Base-by-base conservation (phyloP, 2,797 vertebrate genomes). In the Chaetodon trifasciatus region DNA sequence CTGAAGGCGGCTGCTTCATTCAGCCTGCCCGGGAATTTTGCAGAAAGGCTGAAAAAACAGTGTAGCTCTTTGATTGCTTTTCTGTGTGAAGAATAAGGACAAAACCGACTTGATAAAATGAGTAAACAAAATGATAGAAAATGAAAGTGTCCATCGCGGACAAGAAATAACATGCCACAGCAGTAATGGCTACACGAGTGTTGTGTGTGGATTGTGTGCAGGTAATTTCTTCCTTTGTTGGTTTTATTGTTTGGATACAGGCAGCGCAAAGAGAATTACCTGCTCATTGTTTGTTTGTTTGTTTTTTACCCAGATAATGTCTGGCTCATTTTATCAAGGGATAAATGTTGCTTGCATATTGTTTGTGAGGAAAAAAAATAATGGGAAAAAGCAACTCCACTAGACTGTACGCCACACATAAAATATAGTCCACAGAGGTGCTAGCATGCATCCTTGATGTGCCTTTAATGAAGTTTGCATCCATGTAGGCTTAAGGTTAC, bases 221-320 rank as follows among this genome's bases (percentile, higher is more conserved):
- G 71, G 85, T 81, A 83, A 86, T 91, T 88, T 87, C 70, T 81
- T 72, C 66, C 72, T 83, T 88, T 89, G 84, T 86, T 86, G 81
- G 77, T 82, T 90, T 88, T 78, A 83, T 84, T 44, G 85, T 87
- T 88, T 88, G 76, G 74, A 87, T 89, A 73, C 56, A 81, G 64
- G 68, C 78, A 82, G 50, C 80, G 85, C 76, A 90, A 90, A 89
- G 83, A 91, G 42, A 94, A 92, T 92, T 90, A 89, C 76, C 79
- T 74, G 75, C 64, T 82, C 73, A 62, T 24, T 89, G 86, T 92
- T 91, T 89, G 67, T 83, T 76, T 9, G 8, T 44, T 44, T 44
- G 9, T 44, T 44, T 44, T 76, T 57, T 44, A 68, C 21, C 40
- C 52, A 62, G 83, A 91, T 84, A 87, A 90, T 81, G 39, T 64